A percentile compares a stretch with the other conserved stretches of the same genome.
Evolutionary conservation across 2,888 invertebrate species (phyloP).

Genomic region (Chrysolina haemoptera): DNA sequence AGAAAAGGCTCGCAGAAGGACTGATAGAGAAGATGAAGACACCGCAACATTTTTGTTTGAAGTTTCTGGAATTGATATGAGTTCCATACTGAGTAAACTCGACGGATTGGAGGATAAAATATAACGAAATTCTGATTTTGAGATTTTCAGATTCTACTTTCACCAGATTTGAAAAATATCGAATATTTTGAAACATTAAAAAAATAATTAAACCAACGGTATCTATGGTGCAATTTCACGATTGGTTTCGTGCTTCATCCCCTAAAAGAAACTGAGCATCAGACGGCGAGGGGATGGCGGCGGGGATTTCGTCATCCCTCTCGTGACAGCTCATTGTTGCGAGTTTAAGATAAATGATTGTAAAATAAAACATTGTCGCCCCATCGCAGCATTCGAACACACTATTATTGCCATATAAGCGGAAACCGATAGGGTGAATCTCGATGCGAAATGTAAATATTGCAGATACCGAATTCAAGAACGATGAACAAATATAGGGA

Average conservation of each 20-base stretch:
- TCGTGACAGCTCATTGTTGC: constrained; percentile 69
- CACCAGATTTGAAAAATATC: not conserved
- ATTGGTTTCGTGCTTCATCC: constrained; percentile 11
- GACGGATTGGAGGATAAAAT: no score
- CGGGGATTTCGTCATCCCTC: constrained; percentile 52
- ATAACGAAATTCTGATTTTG: no score
- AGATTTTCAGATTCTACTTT: no score
- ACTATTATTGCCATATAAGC: constrained; percentile 65
- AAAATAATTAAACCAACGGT: not conserved
- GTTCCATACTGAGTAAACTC: no score
- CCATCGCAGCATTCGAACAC: constrained; percentile 58
- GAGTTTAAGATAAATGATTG: constrained; percentile 70
- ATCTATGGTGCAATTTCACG: not conserved
- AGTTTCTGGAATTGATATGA: no score
- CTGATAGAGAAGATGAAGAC: no score
- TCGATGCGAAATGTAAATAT: constrained; percentile 61
- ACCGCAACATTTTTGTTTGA: no score
- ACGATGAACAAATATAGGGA: not conserved
- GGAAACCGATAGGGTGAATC: constrained; percentile 66
- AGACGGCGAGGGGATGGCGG: not conserved
- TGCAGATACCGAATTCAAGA: constrained; percentile 47
- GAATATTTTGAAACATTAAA: not conserved
- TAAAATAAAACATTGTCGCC: constrained; percentile 66
- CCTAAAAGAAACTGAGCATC: not conserved
- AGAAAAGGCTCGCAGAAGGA: no score